Base-by-base conservation (phyloP, 1,140 invertebrate genomes). In the Danaus melanippus region DNA sequence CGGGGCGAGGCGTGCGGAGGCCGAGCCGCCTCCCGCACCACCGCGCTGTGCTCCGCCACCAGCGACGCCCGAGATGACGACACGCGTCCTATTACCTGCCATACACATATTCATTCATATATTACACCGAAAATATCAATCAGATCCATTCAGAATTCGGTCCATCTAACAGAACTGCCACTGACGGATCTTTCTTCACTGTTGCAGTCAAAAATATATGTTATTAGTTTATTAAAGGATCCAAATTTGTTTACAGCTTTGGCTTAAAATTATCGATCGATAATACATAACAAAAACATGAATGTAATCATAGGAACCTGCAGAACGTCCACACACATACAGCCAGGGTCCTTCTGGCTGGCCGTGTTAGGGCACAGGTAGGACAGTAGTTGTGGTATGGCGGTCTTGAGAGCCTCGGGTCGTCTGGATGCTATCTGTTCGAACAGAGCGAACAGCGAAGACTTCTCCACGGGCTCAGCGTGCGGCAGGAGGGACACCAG, bases 381-480 rank as follows among this genome's bases (percentile, higher is more conserved):
- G n/a, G 93, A 91, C 64, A 92, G 90, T 43, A 96, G 84, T 74
- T 95, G 92, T 1, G 92, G 90, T 17, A 96, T 88, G 71, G 92
- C 93, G 1, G 92, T 91, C 80, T 94, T 92, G 43, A 96, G 79
- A 74, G 94, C 93, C 44, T 90, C 89, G 10, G 95, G 93, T 69
- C 94, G 92, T 60, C 93, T 90, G 60, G 92, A 92, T 0, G 94
- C 95, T 46, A 97, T 93, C 51, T 94, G 88, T 42, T 92, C 90
- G 76, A 96, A 95, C 32, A 97, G 85, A 64, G 93, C 91, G 17
- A 97, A 89, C 1, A 98, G 85, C 9, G 94, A 94, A 60, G 93
- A 89, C 82, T 94, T 94, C 83, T 97, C 96, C 60, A 92, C 90
- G 46, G 91, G 90, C 76, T 96, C 94, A 80, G 94, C 95, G 64